Evolutionary conservation across 2,113 vertebrate species (phyloP).

Genomic region (Oxyura jamaicensis): DNA sequence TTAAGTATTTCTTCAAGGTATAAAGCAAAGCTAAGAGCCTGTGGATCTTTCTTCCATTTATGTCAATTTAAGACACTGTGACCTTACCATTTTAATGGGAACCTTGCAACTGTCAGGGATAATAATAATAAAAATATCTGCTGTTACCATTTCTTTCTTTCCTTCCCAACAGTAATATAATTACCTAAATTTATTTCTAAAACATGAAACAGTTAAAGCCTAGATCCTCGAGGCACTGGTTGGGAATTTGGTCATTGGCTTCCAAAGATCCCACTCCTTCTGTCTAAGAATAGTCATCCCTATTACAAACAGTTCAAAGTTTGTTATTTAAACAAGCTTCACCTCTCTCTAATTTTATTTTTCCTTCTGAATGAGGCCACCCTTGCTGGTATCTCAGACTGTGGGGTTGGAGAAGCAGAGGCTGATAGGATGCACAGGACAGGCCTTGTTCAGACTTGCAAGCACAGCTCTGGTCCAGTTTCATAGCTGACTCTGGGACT

Average conservation of each 20-base stretch:
- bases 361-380: conserved; percentile 12
- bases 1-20: background rate
- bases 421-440: background rate
- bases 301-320: background rate
- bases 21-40: background rate
- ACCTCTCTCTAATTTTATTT: background rate
- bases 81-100: background rate
- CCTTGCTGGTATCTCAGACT: background rate
- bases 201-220: background rate
- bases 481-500: background rate
- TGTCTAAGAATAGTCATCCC: background rate
- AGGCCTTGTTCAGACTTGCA: conserved; percentile 25
- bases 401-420: background rate
- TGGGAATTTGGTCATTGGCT: background rate
- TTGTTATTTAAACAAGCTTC: conserved; percentile 24
- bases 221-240: background rate
- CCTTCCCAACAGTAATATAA: background rate
- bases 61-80: background rate
- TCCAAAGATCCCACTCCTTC: background rate
- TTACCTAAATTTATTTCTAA: background rate
- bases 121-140: background rate
- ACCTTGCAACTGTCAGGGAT: background rate
- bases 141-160: background rate
- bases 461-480: background rate
- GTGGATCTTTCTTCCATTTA: background rate